These are phyloP conservation scores for Chrysomallon squamiferum DNA, from an alignment of 1,140 invertebrate genomes.

Conservation along the genomic window DNA sequence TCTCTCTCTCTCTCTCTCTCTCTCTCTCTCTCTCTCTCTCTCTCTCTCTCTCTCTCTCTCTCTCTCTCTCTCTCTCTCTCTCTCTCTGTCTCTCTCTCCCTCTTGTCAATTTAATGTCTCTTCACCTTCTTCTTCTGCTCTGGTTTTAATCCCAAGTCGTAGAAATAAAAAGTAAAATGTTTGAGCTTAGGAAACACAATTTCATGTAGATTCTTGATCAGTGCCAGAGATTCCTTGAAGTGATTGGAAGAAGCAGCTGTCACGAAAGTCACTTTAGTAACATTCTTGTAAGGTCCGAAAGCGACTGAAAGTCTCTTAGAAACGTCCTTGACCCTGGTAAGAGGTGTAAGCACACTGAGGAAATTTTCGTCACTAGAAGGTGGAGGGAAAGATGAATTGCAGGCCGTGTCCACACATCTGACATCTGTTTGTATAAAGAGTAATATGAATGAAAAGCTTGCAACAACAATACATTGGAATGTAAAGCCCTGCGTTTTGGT, in stretches of 20 bases:
- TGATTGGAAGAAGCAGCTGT: conserved; percentile 5
- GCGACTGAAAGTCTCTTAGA: no score
- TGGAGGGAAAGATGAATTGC: no score
- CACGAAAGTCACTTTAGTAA: conserved; percentile 6
- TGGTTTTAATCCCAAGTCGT: conserved; percentile 5
- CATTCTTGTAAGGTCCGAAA: no score
- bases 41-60: not conserved
- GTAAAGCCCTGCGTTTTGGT: no score
- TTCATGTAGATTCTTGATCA: conserved; percentile 6
- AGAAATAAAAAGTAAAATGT: not conserved
- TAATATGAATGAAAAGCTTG: no score
- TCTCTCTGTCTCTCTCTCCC: conserved; percentile 3
- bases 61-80: not conserved
- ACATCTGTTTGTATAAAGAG: no score
- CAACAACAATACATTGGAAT: no score
- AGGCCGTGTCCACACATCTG: no score
- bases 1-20: conserved; percentile 10
- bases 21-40: conserved; percentile 5
- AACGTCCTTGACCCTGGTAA: no score
- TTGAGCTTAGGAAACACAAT: not conserved
- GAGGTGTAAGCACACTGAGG: no score
- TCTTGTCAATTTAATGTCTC: not conserved
- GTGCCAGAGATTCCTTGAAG: conserved; percentile 8
- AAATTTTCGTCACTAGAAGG: no score
- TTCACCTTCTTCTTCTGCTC: not conserved